Percentiles rank a stretch among this genome's conserved stretches.
phyloP scores from a whole-genome alignment of 2,113 vertebrate species.

The Hoplias malabaricus region DNA sequence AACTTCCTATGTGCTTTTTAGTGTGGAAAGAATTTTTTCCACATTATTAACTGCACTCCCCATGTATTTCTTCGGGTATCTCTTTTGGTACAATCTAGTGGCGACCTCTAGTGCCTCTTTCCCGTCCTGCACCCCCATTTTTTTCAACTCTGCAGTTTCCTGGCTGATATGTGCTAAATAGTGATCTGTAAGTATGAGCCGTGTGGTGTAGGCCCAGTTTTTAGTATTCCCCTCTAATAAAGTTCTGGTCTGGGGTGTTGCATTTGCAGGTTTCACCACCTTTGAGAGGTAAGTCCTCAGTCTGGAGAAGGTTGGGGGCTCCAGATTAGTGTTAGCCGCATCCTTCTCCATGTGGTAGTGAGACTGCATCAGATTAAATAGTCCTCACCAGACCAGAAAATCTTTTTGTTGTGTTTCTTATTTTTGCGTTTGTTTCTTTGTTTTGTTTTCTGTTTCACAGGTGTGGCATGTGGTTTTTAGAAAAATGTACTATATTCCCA shows the following conservation, averaged over 20 bases:
- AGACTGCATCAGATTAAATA: not conserved
- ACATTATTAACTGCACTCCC: not conserved
- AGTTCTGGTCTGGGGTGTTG: not conserved
- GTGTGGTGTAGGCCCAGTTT: conserved; percentile 10
- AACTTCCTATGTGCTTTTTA: no score
- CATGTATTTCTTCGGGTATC: not conserved
- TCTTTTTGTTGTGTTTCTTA: no score
- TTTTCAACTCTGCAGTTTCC: not conserved
- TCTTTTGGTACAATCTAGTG: not conserved
- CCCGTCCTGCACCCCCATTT: not conserved
- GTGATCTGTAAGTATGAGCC: not conserved
- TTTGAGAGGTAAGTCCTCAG: not conserved
- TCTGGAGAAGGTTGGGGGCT: not conserved
- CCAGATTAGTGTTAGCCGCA: not conserved
- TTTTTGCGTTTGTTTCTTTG: not conserved
- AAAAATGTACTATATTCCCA: no score
- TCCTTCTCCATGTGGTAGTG: not conserved
- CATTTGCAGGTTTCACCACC: no score
- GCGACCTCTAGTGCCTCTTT: not conserved
- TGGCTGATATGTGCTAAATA: not conserved
- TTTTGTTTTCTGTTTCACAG: no score
- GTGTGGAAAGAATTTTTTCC: no score
- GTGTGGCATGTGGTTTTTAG: no score
- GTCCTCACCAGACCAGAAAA: not conserved
- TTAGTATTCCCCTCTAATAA: not conserved